Conservation (phyloP, 2,888 invertebrate species). For the Mimachlamys varia region DNA sequence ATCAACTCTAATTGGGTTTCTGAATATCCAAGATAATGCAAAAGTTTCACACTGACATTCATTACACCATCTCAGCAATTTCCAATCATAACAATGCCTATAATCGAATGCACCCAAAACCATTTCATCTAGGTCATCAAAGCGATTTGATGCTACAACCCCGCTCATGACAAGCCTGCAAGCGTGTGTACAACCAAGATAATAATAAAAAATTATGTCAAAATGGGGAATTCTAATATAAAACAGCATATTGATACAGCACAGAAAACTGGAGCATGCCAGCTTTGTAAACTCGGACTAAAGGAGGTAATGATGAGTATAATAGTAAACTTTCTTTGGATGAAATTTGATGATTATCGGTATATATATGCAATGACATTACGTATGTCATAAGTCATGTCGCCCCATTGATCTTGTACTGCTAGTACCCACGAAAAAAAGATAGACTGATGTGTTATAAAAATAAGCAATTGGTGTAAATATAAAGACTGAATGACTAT, state of each 20-base stretch:
- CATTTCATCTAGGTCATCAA: not conserved
- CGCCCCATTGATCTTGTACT: not conserved
- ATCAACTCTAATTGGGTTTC: too few species aligned
- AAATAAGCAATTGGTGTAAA: too few species aligned
- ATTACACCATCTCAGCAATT: not conserved
- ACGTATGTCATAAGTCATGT: not conserved
- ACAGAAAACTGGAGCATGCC: conserved; percentile 96
- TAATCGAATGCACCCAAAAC: not conserved
- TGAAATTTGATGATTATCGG: not conserved
- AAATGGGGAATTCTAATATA: conserved; percentile 93
- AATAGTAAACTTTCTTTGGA: not conserved
- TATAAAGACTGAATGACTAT: too few species aligned
- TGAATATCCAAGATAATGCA: too few species aligned
- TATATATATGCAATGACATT: not conserved
- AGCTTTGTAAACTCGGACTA: conserved; percentile 91
- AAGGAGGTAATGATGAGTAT: conserved; percentile 84
- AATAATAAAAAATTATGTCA: conserved; percentile 42
- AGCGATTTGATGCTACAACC: not conserved
- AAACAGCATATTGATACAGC: conserved; percentile 96
- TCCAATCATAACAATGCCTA: not conserved
- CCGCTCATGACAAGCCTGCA: not conserved
- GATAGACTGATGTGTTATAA: too few species aligned
- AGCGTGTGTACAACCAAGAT: not conserved
- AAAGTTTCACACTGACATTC: too few species aligned
- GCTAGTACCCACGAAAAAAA: too few species aligned